phyloP scores from a whole-genome alignment of 2,888 invertebrate species.

The Cephus pygmeus region DNA sequence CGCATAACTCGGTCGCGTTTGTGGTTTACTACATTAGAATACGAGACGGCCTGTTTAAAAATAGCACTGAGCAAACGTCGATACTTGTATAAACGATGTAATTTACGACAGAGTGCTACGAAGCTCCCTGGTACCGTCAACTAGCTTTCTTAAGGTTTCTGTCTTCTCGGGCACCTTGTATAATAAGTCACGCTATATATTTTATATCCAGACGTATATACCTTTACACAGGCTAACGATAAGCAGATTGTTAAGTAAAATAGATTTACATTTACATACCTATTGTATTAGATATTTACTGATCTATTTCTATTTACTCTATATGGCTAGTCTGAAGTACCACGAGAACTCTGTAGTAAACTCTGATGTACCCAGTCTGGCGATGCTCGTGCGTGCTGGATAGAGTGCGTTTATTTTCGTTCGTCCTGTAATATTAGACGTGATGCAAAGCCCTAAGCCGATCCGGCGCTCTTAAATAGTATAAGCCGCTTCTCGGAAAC shows the following conservation, averaged over 20 bases:
- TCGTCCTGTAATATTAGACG: slow-evolving; percentile 37
- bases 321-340: not conserved
- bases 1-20: slow-evolving; percentile 52
- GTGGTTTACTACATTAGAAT: slow-evolving; percentile 49
- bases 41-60: slow-evolving; percentile 33
- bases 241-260: not conserved
- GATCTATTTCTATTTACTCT: not conserved
- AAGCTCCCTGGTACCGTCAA: not conserved
- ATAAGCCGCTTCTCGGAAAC: slow-evolving; percentile 6
- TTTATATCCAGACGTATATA: not conserved
- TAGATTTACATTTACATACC: slow-evolving; percentile 4
- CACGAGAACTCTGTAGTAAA: not conserved
- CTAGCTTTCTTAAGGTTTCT: not conserved
- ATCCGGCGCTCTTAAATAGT: slow-evolving; percentile 7
- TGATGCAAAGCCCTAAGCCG: slow-evolving; percentile 17
- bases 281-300: not conserved
- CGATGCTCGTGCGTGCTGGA: slow-evolving; percentile 1
- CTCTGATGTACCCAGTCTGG: not conserved
- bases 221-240: not conserved
- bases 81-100: not conserved
- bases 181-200: not conserved
- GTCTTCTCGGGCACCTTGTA: not conserved
- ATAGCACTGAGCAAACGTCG: slow-evolving; percentile 36
- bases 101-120: not conserved
- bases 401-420: slow-evolving; percentile 31